These are phyloP conservation scores for Brassicogethes aeneus DNA, from an alignment of 2,888 invertebrate genomes.

Conservation along the genomic window DNA sequence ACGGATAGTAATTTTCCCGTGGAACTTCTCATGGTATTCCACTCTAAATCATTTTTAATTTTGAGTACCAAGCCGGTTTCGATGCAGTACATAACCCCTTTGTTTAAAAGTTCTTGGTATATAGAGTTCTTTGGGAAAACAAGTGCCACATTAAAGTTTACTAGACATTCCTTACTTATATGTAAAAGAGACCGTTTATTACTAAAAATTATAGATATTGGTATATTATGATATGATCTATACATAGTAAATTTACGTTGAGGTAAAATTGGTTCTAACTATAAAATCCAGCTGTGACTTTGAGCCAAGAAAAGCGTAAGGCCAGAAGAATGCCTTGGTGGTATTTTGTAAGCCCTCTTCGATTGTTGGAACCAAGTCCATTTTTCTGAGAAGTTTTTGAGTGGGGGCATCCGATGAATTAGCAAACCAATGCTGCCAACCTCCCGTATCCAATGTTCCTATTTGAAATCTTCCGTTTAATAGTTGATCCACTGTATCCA, in stretches of 20 bases:
- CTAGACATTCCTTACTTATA: constrained; percentile 66
- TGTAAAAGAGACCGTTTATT: constrained; percentile 58
- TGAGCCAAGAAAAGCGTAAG: constrained; percentile 70
- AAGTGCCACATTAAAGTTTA: constrained; percentile 59
- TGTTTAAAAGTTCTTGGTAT: constrained; percentile 52
- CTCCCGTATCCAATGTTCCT: constrained; percentile 64
- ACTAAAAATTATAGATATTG: constrained; percentile 27
- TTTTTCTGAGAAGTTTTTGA: constrained; percentile 51
- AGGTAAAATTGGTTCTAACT: constrained; percentile 61
- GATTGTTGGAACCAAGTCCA: constrained; percentile 58
- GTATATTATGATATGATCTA: neutral
- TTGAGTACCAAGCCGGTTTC: constrained; percentile 62
- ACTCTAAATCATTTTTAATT: constrained; percentile 60
- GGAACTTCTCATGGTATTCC: constrained; percentile 57
- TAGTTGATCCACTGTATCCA: constrained; percentile 60
- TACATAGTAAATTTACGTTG: constrained; percentile 40
- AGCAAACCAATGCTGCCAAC: constrained; percentile 67
- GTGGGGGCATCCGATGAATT: constrained; percentile 59
- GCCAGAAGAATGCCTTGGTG: constrained; percentile 67
- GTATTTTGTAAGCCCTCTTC: constrained; percentile 63
- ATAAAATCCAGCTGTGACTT: constrained; percentile 62
- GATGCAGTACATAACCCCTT: constrained; percentile 51
- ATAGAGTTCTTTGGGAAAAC: constrained; percentile 56
- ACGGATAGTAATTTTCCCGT: constrained; percentile 58
- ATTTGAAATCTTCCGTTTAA: constrained; percentile 58